Evolutionary conservation across 2,797 vertebrate species (phyloP), one percentile per base, ranked within the genome.

Genomic region (Oophaga sylvatica): DNA sequence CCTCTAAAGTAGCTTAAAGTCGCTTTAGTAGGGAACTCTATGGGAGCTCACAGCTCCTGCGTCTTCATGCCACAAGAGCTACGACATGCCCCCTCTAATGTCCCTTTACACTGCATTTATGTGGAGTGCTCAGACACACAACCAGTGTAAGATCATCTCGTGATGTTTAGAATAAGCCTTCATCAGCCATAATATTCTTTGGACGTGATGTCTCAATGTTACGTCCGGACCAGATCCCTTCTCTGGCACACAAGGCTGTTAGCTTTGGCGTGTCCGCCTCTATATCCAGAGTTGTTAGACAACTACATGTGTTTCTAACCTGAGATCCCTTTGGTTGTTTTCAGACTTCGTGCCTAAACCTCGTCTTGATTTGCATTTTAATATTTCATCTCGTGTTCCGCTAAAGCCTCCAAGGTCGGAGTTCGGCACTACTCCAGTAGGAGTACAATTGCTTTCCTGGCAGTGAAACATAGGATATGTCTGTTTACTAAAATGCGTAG

Each of bases 391-490:
- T 29, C 48, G 1, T 84, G 48, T 10, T 70, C 11, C 63, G 62
- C 41, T 56, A 45, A 86, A 70, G 45, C 16, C 53, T 81, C 26
- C 68, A 60, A 65, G 71, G 79, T 29, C 84, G 15, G n/a, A 17
- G 48, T 81, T 83, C n/a, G 41, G 77, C 8, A 41, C 75, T 56
- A 85, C 60, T 76, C 70, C 41, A 19, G 29, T 60, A 56, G 26
- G 56, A 65, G 77, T 29, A 15, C 31, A 56, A 70, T 57, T 60
- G 59, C 63, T 83, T 89, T 89, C 84, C 84, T 89, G 88, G 88
- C 80, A 78, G 77, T 63, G 56, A 79, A 56, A 59, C 56, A 83
- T 77, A 89, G 84, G 88, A 89, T 89, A 86, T 31, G 80, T 86
- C 59, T 90, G 82, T 85, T 85, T 87, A 76, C 70, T 59, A 78